These are phyloP conservation scores for Xiphophorus maculatus DNA, from an alignment of 2,113 vertebrate species.

Conservation along the genomic window DNA sequence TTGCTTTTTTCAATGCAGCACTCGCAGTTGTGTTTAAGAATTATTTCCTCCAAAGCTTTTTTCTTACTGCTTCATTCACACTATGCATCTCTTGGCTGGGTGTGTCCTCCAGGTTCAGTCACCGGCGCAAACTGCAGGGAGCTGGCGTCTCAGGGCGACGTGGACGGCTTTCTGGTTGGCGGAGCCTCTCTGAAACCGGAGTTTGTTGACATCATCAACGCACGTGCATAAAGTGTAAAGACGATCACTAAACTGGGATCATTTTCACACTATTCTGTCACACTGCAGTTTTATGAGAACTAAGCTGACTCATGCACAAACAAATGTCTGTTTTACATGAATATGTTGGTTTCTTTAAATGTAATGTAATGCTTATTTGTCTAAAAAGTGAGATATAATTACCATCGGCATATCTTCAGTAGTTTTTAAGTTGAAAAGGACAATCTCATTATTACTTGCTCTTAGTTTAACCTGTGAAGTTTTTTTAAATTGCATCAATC, in stretches of 20 bases:
- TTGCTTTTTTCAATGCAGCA: not conserved
- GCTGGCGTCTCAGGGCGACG: conserved; percentile 86
- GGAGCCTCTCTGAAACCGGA: conserved; percentile 93
- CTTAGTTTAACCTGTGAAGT: not conserved
- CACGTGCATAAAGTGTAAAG: conserved; percentile 62
- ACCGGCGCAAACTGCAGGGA: conserved; percentile 90
- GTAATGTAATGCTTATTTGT: not conserved
- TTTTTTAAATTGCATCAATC: not conserved
- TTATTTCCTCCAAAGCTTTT: not conserved
- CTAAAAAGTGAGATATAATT: not conserved
- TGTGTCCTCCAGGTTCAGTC: conserved; percentile 83
- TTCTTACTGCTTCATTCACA: not conserved
- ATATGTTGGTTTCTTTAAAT: not conserved
- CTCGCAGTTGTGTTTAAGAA: not conserved
- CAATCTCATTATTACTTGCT: not conserved
- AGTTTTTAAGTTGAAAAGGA: not conserved
- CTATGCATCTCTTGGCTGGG: not conserved
- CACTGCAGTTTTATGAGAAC: not conserved
- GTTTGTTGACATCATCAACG: conserved; percentile 92
- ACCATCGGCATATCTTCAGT: not conserved
- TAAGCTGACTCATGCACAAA: not conserved
- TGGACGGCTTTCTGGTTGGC: conserved; percentile 94
- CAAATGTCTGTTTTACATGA: not conserved
- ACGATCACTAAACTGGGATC: not conserved
- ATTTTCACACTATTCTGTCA: conserved; percentile 7